phyloP scores from a whole-genome alignment of 2,888 invertebrate genomes.

The Apodemia hepburni region DNA sequence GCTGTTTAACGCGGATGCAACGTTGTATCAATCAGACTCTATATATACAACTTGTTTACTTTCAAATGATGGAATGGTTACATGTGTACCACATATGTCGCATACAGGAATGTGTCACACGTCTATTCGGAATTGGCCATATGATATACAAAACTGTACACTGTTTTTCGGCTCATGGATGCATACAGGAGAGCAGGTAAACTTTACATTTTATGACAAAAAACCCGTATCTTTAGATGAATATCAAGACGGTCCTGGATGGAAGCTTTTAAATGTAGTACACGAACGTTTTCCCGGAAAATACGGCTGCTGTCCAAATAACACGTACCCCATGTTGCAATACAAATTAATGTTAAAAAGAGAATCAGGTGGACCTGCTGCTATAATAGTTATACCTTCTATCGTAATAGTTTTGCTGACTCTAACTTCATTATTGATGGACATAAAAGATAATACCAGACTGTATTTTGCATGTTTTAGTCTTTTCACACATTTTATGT shows the following conservation, averaged over 20 bases:
- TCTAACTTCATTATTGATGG: conserved; percentile 76
- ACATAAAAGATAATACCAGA: conserved; percentile 78
- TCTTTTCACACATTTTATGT: conserved; percentile 81
- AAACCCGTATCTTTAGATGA: conserved; percentile 62
- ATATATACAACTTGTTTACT: conserved; percentile 76
- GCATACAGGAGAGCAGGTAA: conserved; percentile 83
- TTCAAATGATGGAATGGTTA: conserved; percentile 75
- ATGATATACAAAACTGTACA: conserved; percentile 83
- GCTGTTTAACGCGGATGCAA: conserved; percentile 82
- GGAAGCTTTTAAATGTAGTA: conserved; percentile 73
- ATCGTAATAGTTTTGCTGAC: conserved; percentile 78
- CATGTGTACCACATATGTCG: conserved; percentile 80
- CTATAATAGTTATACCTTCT: conserved; percentile 78
- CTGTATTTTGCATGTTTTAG: conserved; percentile 78
- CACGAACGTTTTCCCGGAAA: conserved; percentile 66
- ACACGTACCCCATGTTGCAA: conserved; percentile 80
- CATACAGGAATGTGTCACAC: conserved; percentile 81
- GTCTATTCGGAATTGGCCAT: conserved; percentile 82
- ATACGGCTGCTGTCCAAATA: conserved; percentile 77
- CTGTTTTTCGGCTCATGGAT: conserved; percentile 84
- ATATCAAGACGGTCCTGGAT: conserved; percentile 77
- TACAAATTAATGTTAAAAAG: conserved; percentile 79
- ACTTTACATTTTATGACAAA: conserved; percentile 58
- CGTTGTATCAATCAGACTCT: conserved; percentile 49
- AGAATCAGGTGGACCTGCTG: conserved; percentile 77